Percentiles rank a stretch among this genome's conserved stretches.
Conservation (phyloP, 2,113 vertebrate genomes). For the Peromyscus californicus region DNA sequence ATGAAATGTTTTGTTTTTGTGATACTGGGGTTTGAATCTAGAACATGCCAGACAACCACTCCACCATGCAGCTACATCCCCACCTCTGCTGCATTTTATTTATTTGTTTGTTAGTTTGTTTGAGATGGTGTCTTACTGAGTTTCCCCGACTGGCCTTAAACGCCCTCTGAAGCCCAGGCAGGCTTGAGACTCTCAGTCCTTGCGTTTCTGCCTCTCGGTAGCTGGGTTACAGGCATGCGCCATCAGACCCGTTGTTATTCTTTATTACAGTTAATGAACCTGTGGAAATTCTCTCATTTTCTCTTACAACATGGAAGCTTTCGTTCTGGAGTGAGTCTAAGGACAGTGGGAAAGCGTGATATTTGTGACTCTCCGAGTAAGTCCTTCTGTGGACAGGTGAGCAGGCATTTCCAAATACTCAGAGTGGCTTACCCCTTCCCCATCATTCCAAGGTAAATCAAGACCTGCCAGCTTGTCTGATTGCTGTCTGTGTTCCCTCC, state of each 20-base stretch:
- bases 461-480: background rate
- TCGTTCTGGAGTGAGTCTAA: constrained; percentile 1
- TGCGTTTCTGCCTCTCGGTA: background rate
- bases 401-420: background rate
- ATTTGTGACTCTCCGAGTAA: background rate
- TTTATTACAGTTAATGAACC: constrained; percentile 26
- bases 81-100: background rate
- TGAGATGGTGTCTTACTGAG: background rate
- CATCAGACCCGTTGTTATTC: background rate
- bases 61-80: background rate
- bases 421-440: background rate
- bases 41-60: background rate
- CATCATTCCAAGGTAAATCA: background rate
- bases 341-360: background rate
- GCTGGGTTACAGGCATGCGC: background rate
- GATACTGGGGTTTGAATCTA: background rate
- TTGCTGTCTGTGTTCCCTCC: background rate
- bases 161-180: background rate
- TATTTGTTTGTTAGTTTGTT: no score
- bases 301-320: background rate
- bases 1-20: background rate
- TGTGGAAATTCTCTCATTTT: background rate
- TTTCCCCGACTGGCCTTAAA: background rate
- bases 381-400: background rate
- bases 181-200: background rate